Conservation (phyloP, 2,797 vertebrate genomes). For the Remorina albescens region DNA sequence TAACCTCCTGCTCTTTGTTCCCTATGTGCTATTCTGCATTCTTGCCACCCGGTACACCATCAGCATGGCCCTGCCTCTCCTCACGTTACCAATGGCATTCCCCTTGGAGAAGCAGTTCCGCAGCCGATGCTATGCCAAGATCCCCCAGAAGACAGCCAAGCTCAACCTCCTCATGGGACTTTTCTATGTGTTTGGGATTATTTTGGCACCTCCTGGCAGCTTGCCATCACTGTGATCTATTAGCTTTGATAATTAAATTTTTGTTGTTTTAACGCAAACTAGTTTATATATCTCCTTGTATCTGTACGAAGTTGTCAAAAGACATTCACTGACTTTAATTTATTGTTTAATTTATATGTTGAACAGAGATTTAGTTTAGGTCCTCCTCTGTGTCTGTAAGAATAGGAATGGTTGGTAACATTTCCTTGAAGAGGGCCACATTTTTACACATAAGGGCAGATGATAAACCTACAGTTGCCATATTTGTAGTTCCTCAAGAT, state of each 20-base stretch:
- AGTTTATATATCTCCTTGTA: constrained; percentile 67
- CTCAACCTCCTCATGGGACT: constrained; percentile 96
- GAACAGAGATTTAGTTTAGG: constrained; percentile 51
- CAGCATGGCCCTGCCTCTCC: constrained; percentile 95
- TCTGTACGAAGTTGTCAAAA: constrained; percentile 55
- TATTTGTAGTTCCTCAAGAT: constrained; percentile 43
- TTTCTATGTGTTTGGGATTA: constrained; percentile 95
- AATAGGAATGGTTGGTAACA: constrained; percentile 34
- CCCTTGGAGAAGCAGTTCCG: constrained; percentile 95
- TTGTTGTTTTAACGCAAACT: constrained; percentile 70
- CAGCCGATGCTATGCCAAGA: constrained; percentile 90
- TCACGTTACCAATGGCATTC: constrained; percentile 97
- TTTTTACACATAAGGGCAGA: constrained; percentile 28
- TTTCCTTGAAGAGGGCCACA: constrained; percentile 48
- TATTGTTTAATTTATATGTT: constrained; percentile 82
- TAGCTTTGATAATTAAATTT: constrained; percentile 33
- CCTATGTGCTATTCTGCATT: constrained; percentile 95
- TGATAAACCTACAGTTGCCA: constrained; percentile 57
- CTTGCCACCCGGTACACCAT: constrained; percentile 94
- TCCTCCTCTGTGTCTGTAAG: constrained; percentile 46
- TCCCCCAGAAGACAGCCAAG: constrained; percentile 96
- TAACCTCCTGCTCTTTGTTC: constrained; percentile 92
- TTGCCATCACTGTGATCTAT: constrained; percentile 87
- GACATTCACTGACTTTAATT: constrained; percentile 74
- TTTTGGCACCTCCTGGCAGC: constrained; percentile 89